phyloP scores from a whole-genome alignment of 2,113 vertebrate species.

The Zonotrichia leucophrys region DNA sequence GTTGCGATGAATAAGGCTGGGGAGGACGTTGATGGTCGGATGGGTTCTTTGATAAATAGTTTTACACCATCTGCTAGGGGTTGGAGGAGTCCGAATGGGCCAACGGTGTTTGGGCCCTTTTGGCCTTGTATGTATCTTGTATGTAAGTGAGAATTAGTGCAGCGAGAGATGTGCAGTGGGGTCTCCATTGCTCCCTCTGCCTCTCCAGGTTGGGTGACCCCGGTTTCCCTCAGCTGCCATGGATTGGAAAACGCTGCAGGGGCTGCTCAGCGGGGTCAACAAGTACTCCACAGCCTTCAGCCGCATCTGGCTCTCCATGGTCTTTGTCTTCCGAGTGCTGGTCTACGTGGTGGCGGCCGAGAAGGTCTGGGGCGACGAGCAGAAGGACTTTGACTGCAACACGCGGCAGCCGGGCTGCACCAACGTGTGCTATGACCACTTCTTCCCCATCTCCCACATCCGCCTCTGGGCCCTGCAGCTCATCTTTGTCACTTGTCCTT shows the following conservation, averaged over 20 bases:
- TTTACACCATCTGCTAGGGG: too few relatives aligned
- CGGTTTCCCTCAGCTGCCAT: conserved; percentile 40
- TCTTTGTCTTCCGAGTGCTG: conserved; percentile 90
- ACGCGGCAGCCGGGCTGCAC: conserved; percentile 88
- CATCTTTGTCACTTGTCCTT: conserved; percentile 93
- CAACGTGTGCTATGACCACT: conserved; percentile 87
- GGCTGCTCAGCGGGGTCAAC: conserved; percentile 85
- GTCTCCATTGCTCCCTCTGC: not conserved
- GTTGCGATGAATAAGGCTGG: too few relatives aligned
- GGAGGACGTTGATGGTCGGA: too few relatives aligned
- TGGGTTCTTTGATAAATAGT: too few relatives aligned
- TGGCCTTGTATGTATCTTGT: too few relatives aligned
- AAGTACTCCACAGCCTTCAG: conserved; percentile 91
- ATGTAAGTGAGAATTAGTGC: not conserved
- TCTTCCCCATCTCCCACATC: conserved; percentile 93
- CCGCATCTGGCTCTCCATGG: conserved; percentile 91
- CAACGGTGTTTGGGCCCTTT: too few relatives aligned
- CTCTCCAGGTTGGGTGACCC: conserved; percentile 5
- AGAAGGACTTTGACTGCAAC: conserved; percentile 91
- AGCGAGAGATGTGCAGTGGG: fast-evolving
- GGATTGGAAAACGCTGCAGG: conserved; percentile 87
- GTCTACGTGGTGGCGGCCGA: conserved; percentile 92
- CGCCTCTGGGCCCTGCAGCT: conserved; percentile 95
- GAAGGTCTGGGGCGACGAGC: conserved; percentile 88
- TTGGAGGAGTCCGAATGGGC: too few relatives aligned